Base-by-base conservation (phyloP, 2,888 invertebrate genomes). In the Pseudeuparius sepicola region DNA sequence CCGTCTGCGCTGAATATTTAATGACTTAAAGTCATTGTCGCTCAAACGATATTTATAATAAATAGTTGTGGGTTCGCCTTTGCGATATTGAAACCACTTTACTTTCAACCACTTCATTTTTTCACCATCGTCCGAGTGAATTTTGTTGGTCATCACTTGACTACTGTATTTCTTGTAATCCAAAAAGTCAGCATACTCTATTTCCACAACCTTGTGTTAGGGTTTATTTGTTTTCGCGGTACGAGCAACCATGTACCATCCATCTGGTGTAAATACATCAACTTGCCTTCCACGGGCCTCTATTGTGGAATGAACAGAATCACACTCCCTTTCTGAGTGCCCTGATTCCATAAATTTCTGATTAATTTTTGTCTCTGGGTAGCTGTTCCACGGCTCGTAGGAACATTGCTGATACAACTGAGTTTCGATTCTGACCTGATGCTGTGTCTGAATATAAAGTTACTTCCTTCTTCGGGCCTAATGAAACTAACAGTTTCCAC, bases 1-100 rank as follows among this genome's bases (percentile, higher is more conserved):
- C n/a, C n/a, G n/a, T n/a, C n/a, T n/a, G n/a, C n/a, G n/a, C n/a
- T n/a, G n/a, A n/a, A n/a, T n/a, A n/a, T n/a, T n/a, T n/a, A n/a
- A n/a, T n/a, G n/a, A 33, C 11, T 14, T 16, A 13, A 43, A 43
- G 27, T 41, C 30, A n/a, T 16, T 4, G 28, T 38, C 39, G 24
- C 11, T 12, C 5, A 43, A 17, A 20, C 24, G 36, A 25, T 41
- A 32, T 36, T 41, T 43, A 33, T 14, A 43, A 36, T 33, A 43
- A 14, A 41, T 38, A n/a, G n/a, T n/a, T 12, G 14, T 39, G 4
- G 39, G 41, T 14, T 37, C 24, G 27, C 20, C 33, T 24, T 43
- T 43, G 23, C 41, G 31, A 24, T 41, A 43, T 15, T 43, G 41
- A n/a, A 37, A 25, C 36, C 39, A 33, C n/a, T n/a, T n/a, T n/a